Evolutionary conservation across 2,797 vertebrate species (phyloP).

Genomic region (Acropternis orthonyx): DNA sequence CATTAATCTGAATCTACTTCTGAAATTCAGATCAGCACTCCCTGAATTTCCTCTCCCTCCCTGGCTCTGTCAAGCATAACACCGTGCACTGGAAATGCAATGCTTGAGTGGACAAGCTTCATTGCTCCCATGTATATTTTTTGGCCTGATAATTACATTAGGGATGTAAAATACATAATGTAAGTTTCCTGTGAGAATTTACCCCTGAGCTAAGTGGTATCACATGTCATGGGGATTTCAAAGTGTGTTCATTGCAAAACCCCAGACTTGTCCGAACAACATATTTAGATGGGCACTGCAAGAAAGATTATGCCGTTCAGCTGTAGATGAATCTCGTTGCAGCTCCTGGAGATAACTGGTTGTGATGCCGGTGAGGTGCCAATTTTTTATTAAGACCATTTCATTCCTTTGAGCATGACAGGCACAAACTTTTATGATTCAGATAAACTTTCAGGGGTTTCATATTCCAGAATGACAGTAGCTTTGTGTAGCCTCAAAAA

Average conservation of each 20-base stretch:
- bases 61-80: background rate
- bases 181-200: constrained; percentile 2
- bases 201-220: background rate
- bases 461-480: background rate
- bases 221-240: background rate
- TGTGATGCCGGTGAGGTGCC: background rate
- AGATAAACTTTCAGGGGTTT: background rate
- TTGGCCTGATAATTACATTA: background rate
- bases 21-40: background rate
- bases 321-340: background rate
- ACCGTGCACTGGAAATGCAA: background rate
- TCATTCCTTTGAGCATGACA: constrained; percentile 15
- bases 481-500: background rate
- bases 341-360: background rate
- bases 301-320: background rate
- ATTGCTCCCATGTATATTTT: background rate
- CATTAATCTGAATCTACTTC: background rate
- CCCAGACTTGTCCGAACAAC: background rate
- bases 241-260: background rate
- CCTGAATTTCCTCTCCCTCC: background rate
- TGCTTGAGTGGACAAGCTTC: background rate
- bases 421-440: background rate
- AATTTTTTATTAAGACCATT: background rate
- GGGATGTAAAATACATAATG: background rate
- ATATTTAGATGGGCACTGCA: background rate